Evolutionary conservation across 2,113 vertebrate genomes (phyloP).

Genomic region (Narcine bancroftii): DNA sequence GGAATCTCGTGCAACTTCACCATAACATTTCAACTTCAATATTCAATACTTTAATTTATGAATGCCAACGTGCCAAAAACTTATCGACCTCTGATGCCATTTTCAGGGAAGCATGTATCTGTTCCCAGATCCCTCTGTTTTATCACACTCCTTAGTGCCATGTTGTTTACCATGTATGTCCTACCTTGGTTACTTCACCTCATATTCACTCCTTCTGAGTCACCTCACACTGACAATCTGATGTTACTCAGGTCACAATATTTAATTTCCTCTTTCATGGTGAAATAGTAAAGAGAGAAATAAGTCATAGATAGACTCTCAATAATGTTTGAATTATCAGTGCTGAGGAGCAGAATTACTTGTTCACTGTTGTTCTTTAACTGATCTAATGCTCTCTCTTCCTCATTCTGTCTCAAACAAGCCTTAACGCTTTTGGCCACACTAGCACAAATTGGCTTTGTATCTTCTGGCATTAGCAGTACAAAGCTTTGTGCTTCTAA

Average conservation of each 20-base stretch:
- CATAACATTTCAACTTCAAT: no score
- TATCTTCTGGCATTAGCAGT: neutral
- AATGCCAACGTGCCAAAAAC: no score
- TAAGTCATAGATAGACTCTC: neutral
- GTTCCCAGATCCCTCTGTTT: no score
- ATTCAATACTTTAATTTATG: no score
- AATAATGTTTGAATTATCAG: neutral
- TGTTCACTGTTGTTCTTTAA: neutral
- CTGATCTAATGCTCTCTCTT: neutral
- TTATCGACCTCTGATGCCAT: no score
- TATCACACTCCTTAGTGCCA: no score
- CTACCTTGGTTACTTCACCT: neutral
- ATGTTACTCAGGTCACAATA: neutral
- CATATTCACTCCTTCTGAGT: neutral
- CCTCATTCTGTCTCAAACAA: neutral
- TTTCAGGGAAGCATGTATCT: no score
- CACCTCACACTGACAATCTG: neutral
- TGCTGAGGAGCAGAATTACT: neutral
- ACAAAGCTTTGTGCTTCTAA: neutral
- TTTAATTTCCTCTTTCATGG: neutral
- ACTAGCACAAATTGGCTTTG: neutral
- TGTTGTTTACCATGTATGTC: no score
- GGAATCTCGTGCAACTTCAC: no score
- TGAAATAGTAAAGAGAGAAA: neutral
- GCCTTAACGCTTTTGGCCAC: neutral